Evolutionary conservation across 2,797 vertebrate species (phyloP).

Genomic region (Chloroceryle amazona): DNA sequence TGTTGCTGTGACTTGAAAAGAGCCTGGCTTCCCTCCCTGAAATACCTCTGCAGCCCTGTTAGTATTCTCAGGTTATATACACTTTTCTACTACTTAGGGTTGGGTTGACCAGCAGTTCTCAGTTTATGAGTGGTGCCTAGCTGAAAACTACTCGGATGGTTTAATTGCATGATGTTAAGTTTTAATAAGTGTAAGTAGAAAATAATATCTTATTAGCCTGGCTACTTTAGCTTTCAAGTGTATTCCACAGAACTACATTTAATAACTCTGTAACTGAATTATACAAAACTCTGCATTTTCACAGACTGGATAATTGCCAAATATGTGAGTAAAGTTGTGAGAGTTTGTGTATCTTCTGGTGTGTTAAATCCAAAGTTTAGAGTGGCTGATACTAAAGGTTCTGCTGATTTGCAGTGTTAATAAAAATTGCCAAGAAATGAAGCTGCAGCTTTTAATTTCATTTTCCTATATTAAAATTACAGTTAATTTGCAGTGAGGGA

Average conservation of each 20-base stretch:
- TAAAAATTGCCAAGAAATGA: background rate
- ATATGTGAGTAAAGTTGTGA: background rate
- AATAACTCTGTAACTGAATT: background rate
- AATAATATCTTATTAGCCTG: background rate
- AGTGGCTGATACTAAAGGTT: background rate
- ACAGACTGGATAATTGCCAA: background rate
- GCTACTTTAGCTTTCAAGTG: background rate
- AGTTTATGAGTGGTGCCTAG: background rate
- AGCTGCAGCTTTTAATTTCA: background rate
- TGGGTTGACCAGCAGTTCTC: background rate
- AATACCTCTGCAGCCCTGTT: background rate
- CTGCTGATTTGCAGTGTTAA: background rate
- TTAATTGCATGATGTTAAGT: background rate
- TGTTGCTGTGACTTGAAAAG: background rate
- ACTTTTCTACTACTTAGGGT: background rate
- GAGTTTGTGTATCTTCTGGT: background rate
- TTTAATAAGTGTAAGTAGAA: background rate
- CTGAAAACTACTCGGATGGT: background rate
- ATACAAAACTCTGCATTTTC: background rate
- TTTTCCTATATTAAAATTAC: background rate
- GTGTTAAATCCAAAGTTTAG: background rate
- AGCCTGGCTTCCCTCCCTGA: background rate
- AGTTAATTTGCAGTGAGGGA: background rate
- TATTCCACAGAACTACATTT: background rate
- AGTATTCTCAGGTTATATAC: background rate